Evolutionary conservation across 2,113 vertebrate species (phyloP).

Genomic region (Syngnathus typhle): DNA sequence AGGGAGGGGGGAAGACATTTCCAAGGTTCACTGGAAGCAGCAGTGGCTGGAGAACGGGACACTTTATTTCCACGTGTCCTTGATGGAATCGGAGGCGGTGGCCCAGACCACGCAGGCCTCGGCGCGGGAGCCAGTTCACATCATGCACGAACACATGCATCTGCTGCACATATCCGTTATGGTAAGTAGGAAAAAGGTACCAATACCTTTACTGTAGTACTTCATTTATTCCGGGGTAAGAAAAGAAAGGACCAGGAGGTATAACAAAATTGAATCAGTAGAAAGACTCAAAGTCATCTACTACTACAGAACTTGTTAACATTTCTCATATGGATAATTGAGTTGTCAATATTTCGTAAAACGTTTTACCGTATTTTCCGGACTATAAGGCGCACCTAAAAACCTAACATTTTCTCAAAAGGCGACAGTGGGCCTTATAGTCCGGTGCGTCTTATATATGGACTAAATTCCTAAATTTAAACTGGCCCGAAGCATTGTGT

Average conservation of each 20-base stretch:
- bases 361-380: no score
- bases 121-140: constrained; percentile 80
- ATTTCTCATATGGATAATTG: neutral
- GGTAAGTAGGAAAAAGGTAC: constrained; percentile 70
- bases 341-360: neutral
- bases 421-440: no score
- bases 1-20: constrained; percentile 85
- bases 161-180: constrained; percentile 95
- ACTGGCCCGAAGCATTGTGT: no score
- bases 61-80: constrained; percentile 91
- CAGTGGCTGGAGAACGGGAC: constrained; percentile 98
- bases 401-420: no score
- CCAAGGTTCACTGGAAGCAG: constrained; percentile 96
- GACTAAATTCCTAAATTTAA: no score
- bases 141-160: constrained; percentile 92
- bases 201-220: neutral
- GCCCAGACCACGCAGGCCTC: constrained; percentile 78
- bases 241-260: neutral
- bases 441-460: no score
- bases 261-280: neutral
- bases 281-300: neutral
- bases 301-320: neutral
- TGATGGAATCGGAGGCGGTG: constrained; percentile 81
- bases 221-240: neutral
- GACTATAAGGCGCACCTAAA: no score